A percentile compares a stretch with the other conserved stretches of the same genome.
Conservation (phyloP, 2,888 invertebrate genomes). For the Synergus laeviventris region DNA sequence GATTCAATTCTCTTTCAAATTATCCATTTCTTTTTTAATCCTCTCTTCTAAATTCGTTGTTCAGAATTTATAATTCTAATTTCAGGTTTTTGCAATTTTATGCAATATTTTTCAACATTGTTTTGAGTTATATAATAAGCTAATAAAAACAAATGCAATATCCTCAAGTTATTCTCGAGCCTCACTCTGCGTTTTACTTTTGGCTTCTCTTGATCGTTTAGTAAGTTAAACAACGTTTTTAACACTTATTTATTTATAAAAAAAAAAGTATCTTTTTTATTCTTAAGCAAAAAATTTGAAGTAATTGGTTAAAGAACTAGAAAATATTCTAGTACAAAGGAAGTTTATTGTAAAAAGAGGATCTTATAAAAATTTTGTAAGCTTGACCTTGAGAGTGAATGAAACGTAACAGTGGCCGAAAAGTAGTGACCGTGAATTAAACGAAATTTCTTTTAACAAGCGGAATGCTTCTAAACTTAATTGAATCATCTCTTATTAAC, state of each 20-base stretch:
- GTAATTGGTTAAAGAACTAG: too few relatives aligned
- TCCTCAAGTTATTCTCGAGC: slow-evolving; percentile 8
- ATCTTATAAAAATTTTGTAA: neutral
- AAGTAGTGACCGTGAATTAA: slow-evolving; percentile 35
- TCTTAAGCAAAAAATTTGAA: too few relatives aligned
- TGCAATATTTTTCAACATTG: neutral
- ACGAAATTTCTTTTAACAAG: slow-evolving; percentile 29
- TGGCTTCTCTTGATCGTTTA: neutral
- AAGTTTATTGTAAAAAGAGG: neutral
- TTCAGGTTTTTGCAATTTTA: neutral
- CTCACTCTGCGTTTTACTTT: slow-evolving; percentile 2
- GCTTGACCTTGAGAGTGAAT: neutral
- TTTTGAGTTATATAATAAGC: slow-evolving; percentile 26
- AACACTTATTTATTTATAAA: neutral
- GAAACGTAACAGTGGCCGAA: slow-evolving; percentile 20
- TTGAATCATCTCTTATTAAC: slow-evolving; percentile 41
- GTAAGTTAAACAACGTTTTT: neutral
- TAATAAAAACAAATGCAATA: slow-evolving; percentile 33
- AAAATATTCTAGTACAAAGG: too few relatives aligned
- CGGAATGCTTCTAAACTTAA: slow-evolving; percentile 18
- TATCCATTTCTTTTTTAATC: neutral
- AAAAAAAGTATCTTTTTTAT: neutral
- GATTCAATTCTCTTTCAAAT: neutral
- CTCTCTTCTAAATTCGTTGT: neutral
- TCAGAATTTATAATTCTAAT: neutral